A percentile compares a stretch with the other conserved stretches of the same genome.
Evolutionary conservation across 2,113 vertebrate species (phyloP).

Genomic region (Pachycephala philippinensis): DNA sequence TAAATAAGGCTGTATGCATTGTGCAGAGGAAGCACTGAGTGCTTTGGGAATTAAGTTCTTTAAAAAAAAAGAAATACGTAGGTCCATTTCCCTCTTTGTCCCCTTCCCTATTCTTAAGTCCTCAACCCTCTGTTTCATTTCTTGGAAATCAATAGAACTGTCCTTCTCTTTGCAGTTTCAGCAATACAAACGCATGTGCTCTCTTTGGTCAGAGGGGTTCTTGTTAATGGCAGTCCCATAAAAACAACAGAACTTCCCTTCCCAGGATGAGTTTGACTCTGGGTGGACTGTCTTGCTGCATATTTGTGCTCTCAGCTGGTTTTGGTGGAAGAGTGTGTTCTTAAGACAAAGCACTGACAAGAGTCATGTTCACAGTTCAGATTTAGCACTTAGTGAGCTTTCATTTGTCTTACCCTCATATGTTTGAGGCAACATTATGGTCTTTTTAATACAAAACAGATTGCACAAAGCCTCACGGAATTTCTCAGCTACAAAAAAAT

Average conservation of each 20-base stretch:
- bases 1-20: background rate
- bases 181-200: background rate
- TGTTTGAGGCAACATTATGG: slow-evolving; percentile 70
- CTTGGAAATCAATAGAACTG: background rate
- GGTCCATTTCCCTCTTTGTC: background rate
- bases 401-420: slow-evolving; percentile 89
- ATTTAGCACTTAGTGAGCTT: slow-evolving; percentile 90
- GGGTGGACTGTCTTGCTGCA: background rate
- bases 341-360: background rate
- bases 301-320: background rate
- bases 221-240: background rate
- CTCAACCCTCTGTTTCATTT: background rate
- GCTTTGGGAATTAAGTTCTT: background rate
- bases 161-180: background rate
- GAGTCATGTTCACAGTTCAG: slow-evolving; percentile 81
- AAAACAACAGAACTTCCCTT: background rate
- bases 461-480: slow-evolving; percentile 83
- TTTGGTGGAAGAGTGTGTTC: background rate
- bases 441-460: slow-evolving; percentile 78
- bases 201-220: background rate
- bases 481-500: slow-evolving; percentile 94
- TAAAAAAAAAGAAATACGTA: background rate
- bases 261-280: background rate
- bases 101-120: background rate
- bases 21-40: background rate